phyloP scores from a whole-genome alignment of 2,888 invertebrate genomes.

The Agriopis aurantiaria region DNA sequence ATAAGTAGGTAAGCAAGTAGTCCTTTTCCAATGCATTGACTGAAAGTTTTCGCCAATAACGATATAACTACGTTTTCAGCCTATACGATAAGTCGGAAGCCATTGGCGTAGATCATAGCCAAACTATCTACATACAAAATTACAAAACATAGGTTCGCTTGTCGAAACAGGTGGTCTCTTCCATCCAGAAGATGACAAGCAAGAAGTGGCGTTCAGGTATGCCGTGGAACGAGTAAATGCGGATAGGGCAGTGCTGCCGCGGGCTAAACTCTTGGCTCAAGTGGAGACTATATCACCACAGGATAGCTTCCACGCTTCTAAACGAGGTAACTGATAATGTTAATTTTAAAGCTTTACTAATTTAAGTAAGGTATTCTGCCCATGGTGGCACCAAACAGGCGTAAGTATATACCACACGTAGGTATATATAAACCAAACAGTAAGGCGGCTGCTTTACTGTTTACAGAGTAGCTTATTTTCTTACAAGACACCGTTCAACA shows the following conservation, averaged over 20 bases:
- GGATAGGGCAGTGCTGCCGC: slow-evolving; percentile 92
- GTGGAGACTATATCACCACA: slow-evolving; percentile 96
- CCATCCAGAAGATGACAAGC: slow-evolving; percentile 94
- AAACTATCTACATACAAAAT: slow-evolving; percentile 28
- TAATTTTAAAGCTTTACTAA: neutral
- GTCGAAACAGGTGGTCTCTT: slow-evolving; percentile 91
- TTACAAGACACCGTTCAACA: too few relatives aligned
- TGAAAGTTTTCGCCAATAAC: too few relatives aligned
- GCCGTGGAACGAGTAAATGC: slow-evolving; percentile 96
- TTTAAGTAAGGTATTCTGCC: neutral
- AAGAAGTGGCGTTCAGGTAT: slow-evolving; percentile 96
- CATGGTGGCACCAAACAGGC: neutral
- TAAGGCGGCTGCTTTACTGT: too few relatives aligned
- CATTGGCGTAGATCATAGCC: neutral
- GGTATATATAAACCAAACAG: too few relatives aligned
- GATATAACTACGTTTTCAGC: too few relatives aligned
- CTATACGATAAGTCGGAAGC: too few relatives aligned
- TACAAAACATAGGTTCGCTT: slow-evolving; percentile 35
- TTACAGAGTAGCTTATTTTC: too few relatives aligned
- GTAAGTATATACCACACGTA: too few relatives aligned
- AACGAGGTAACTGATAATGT: slow-evolving; percentile 89
- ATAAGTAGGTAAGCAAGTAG: too few relatives aligned
- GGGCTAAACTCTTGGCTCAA: slow-evolving; percentile 95
- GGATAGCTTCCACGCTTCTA: slow-evolving; percentile 97
- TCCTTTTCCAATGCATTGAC: too few relatives aligned